Evolutionary conservation across 2,888 invertebrate genomes (phyloP).

Genomic region (Lathronympha strigana): DNA sequence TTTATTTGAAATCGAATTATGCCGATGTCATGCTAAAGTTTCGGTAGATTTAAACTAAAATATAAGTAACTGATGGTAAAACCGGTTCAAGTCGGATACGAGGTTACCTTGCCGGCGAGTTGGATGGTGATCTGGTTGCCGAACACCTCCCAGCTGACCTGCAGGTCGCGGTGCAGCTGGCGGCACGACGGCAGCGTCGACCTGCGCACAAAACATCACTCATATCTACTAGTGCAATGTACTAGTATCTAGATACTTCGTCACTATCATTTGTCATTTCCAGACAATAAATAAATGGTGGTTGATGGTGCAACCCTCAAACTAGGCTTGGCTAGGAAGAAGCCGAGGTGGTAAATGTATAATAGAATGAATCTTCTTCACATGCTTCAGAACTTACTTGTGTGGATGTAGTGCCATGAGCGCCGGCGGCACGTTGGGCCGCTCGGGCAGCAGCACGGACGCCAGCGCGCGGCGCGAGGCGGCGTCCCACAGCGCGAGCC

Average conservation of each 20-base stretch:
- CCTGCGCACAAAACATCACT: slow-evolving; percentile 65
- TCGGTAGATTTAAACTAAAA: too few relatives aligned
- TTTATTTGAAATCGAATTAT: too few relatives aligned
- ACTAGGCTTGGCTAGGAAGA: too few relatives aligned
- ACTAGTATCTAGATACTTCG: too few relatives aligned
- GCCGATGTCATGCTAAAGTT: too few relatives aligned
- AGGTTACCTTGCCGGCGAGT: slow-evolving; percentile 88
- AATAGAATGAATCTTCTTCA: too few relatives aligned
- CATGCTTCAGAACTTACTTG: too few relatives aligned
- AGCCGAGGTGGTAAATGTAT: too few relatives aligned
- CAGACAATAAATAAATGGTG: too few relatives aligned
- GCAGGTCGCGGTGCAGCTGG: slow-evolving; percentile 92
- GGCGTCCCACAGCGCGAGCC: slow-evolving; percentile 92
- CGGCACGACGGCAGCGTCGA: slow-evolving; percentile 91
- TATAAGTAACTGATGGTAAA: too few relatives aligned
- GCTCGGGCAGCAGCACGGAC: slow-evolving; percentile 88
- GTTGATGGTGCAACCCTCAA: too few relatives aligned
- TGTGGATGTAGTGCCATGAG: slow-evolving; percentile 65
- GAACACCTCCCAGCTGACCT: slow-evolving; percentile 95
- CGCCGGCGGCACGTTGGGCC: slow-evolving; percentile 94
- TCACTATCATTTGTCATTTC: too few relatives aligned
- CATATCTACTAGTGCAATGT: neutral
- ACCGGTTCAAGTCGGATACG: neutral
- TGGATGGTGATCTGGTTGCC: slow-evolving; percentile 94
- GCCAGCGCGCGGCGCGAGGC: slow-evolving; percentile 66